Base-by-base conservation (phyloP, 1,140 invertebrate genomes). In the Sogatella furcifera region DNA sequence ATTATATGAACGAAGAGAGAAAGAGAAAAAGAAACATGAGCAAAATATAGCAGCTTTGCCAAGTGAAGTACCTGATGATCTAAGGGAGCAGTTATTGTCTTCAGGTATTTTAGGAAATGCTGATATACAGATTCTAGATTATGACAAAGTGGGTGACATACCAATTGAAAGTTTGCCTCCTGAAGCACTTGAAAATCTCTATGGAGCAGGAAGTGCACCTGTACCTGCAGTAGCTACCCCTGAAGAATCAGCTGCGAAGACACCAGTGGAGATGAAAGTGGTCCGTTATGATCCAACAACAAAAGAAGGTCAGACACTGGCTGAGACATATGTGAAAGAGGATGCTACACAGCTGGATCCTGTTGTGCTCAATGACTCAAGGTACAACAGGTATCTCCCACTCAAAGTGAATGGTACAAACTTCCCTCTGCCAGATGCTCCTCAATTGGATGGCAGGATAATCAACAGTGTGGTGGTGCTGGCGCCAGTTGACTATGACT, bases 121-220 rank as follows among this genome's bases (percentile, higher is more conserved):
- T 22, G 87, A 92, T 67, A 91, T 92, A 57, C 90, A 89, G 62
- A 82, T 92, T 22, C 73, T 90, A 34, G 87, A 91, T 72, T 90
- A 90, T 64, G 89, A 91, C 68, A 92, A 92, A 76, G 82, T 91
- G 34, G 89, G 89, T n/a, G 89, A 90, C 66, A 90, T 89, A 59
- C 82, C 88, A 9, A 77, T 91, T 49, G 88, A 90, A 64, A 88
- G 85, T 62, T 72, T 92, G 53, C 88, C 89, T n/a, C 88, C 89
- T 11, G 88, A 91, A 69, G 89, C 90, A 58, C 71, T 92, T 57
- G 87, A 86, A 19, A 89, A 90, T 69, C 89, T 91, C 69, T 90
- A 89, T 66, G 82, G 84, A 15, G 85, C 85, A 11, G 88, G 86
- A 31, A 69, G 68, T 52, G 67, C 60, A 13, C 68, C 67, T 15